A percentile compares a stretch with the other conserved stretches of the same genome.
phyloP scores from a whole-genome alignment of 2,888 invertebrate genomes.

The Andrena bicolor region DNA sequence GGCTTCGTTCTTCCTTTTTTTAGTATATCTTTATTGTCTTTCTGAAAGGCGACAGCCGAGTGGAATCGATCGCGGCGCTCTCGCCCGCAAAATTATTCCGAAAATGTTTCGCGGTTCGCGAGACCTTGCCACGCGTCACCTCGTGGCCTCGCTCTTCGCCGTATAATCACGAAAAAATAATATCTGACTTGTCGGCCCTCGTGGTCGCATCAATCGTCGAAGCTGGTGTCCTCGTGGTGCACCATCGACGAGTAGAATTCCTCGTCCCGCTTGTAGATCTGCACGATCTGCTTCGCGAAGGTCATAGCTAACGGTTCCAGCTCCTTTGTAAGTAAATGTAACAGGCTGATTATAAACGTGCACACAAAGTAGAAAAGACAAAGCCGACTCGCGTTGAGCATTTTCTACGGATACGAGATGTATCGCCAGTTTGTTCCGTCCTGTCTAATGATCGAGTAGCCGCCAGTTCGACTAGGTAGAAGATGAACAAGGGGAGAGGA shows the following conservation, averaged over 20 bases:
- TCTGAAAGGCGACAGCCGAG: background rate
- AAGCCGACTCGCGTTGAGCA: constrained; percentile 47
- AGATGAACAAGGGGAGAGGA: background rate
- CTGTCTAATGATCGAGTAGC: background rate
- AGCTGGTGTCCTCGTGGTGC: background rate
- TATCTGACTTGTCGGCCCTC: background rate
- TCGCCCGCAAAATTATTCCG: too few relatives aligned
- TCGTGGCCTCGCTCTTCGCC: too few relatives aligned
- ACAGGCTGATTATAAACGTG: constrained; percentile 42
- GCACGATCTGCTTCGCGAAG: constrained; percentile 27
- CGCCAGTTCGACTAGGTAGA: background rate
- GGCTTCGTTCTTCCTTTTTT: background rate
- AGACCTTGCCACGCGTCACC: too few relatives aligned
- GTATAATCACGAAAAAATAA: too few relatives aligned
- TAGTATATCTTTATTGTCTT: background rate
- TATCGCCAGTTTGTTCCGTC: background rate
- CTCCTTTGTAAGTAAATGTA: constrained; percentile 32
- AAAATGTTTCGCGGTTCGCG: too few relatives aligned
- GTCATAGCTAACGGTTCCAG: constrained; percentile 25
- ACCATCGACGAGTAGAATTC: constrained; percentile 12
- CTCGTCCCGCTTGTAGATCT: constrained; percentile 27
- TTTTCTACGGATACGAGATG: constrained; percentile 8
- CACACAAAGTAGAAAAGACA: constrained; percentile 57
- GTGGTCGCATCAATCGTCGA: background rate
- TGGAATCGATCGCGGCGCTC: too few relatives aligned